These are phyloP conservation scores for Alaudala cheleensis DNA, from an alignment of 2,113 vertebrate genomes.

Conservation along the genomic window DNA sequence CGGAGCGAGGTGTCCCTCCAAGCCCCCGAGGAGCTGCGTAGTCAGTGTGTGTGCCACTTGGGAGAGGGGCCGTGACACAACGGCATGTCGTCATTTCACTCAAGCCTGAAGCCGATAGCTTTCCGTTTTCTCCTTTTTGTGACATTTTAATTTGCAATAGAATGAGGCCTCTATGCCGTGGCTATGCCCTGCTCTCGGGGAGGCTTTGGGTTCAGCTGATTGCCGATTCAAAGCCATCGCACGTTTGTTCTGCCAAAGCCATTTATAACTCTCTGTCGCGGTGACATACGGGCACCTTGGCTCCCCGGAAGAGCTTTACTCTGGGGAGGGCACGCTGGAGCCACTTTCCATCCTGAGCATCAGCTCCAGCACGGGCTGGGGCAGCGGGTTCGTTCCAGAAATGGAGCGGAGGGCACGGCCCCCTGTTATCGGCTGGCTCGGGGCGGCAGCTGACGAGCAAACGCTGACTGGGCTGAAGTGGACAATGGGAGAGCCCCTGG, in stretches of 20 bases:
- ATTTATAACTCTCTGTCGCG: slow-evolving; percentile 73
- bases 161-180: neutral
- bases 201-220: slow-evolving; percentile 28
- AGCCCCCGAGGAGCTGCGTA: neutral
- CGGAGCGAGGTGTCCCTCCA: neutral
- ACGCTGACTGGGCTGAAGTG: slow-evolving; percentile 45
- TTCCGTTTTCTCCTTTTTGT: neutral
- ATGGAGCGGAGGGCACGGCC: neutral
- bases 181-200: neutral
- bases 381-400: neutral
- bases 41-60: neutral
- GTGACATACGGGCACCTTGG: slow-evolving; percentile 49
- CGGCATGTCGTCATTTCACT: neutral
- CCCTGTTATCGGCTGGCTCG: neutral
- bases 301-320: slow-evolving; percentile 39
- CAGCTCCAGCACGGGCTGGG: neutral
- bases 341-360: neutral
- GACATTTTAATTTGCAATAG: neutral
- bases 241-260: slow-evolving; percentile 68
- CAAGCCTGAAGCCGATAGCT: neutral
- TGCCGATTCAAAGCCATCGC: slow-evolving; percentile 62
- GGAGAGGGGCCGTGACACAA: neutral
- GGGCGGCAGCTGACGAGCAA: neutral
- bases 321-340: neutral
- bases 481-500: slow-evolving; percentile 40